A percentile compares a stretch with the other conserved stretches of the same genome.
phyloP scores from a whole-genome alignment of 2,113 vertebrate genomes.

The Ophthalmotilapia sp. region DNA sequence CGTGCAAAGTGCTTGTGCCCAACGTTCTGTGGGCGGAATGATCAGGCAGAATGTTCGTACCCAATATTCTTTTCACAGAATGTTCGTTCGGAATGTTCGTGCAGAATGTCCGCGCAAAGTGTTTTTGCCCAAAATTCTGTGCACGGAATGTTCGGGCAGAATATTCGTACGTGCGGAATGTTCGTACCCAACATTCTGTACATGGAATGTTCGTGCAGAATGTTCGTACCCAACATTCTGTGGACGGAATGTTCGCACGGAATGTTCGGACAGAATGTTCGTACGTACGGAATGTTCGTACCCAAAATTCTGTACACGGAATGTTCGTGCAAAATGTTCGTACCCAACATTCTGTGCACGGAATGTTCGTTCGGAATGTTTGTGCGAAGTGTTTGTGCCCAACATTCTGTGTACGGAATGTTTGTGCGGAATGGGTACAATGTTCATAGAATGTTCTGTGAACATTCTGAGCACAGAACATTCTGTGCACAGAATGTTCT shows the following conservation, averaged over 20 bases:
- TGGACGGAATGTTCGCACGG: accelerated
- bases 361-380: accelerated
- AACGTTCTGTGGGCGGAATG: accelerated
- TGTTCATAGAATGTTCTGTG: accelerated
- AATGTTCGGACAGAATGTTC: accelerated
- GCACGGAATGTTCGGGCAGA: accelerated
- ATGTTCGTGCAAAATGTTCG: accelerated
- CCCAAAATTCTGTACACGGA: accelerated
- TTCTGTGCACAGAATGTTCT: no score
- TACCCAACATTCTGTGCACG: accelerated
- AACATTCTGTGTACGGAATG: accelerated
- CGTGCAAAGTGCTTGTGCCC: accelerated
- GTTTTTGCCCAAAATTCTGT: neutral
- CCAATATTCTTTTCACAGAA: no score
- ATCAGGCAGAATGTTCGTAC: no score
- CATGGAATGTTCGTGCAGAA: accelerated
- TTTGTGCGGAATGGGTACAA: accelerated
- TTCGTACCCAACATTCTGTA: accelerated
- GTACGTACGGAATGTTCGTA: accelerated
- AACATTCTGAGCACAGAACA: no score
- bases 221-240: no score
- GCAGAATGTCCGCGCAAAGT: accelerated
- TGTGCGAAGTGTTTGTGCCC: accelerated
- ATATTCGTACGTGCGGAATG: accelerated
- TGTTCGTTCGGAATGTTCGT: accelerated